A percentile compares a stretch with the other conserved stretches of the same genome.
Evolutionary conservation across 1,140 invertebrate genomes (phyloP).

Genomic region (Zaprionus lachaisei): DNA sequence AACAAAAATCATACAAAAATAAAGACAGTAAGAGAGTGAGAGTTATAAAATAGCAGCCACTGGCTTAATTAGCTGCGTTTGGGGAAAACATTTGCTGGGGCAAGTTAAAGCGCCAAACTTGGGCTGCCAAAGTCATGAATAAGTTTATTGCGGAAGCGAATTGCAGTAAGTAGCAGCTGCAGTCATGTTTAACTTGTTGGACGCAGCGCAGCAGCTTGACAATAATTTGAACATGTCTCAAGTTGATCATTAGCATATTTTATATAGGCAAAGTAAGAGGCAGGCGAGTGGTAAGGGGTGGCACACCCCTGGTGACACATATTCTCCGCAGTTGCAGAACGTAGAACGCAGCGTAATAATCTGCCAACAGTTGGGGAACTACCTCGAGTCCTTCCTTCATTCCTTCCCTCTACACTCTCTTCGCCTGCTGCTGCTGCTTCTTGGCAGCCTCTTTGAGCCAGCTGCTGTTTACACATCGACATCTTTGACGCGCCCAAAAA

Average conservation of each 20-base stretch:
- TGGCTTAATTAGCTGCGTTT: slow-evolving; percentile 67
- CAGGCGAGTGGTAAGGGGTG: neutral
- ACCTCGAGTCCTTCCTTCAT: neutral
- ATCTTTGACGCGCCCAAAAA: slow-evolving; percentile 79
- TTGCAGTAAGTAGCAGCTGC: slow-evolving; percentile 42
- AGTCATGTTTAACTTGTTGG: slow-evolving; percentile 48
- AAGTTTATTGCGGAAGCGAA: slow-evolving; percentile 25
- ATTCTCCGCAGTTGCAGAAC: slow-evolving; percentile 22
- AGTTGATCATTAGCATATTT: slow-evolving; percentile 83
- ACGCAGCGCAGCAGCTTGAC: slow-evolving; percentile 54
- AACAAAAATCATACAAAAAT: slow-evolving; percentile 29
- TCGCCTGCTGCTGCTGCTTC: neutral
- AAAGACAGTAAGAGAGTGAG: neutral
- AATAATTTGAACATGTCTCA: slow-evolving; percentile 81
- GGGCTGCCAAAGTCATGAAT: slow-evolving; percentile 37
- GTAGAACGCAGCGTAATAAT: slow-evolving; percentile 27
- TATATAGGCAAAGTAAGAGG: slow-evolving; percentile 59
- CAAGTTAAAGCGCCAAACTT: neutral
- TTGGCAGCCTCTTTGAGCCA: slow-evolving; percentile 22
- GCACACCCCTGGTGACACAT: slow-evolving; percentile 46
- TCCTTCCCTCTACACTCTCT: no score
- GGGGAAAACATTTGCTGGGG: neutral
- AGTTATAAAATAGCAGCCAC: slow-evolving; percentile 59
- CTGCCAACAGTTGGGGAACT: slow-evolving; percentile 6
- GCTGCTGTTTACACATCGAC: slow-evolving; percentile 64